Evolutionary conservation across 2,888 invertebrate species (phyloP), one percentile per base, ranked within the genome.

Genomic region (Noctua janthe): DNA sequence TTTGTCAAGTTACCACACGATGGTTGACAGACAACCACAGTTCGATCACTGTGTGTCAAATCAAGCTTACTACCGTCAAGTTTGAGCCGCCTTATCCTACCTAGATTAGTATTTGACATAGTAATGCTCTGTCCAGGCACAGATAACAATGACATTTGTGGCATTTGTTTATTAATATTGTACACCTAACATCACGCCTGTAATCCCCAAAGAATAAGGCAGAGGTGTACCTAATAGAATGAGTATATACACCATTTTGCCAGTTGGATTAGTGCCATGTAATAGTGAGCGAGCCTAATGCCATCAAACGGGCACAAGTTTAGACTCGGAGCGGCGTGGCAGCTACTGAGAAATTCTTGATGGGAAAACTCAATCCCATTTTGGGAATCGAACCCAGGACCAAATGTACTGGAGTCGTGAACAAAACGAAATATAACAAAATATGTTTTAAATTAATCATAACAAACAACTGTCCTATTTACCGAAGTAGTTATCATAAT

Each of bases 71-170:
- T 35, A 17, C 13, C 47, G 35, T 47, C 78, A 67, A n/a, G 54
- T 15, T 78, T 6, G 43, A 43, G 8, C 51, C 29, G 15, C 43
- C n/a, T 59, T 23, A 39, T 62, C 17, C 7, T 51, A 64, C 23
- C 23, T n/a, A 23, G 43, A 66, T 67, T 29, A 76, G 62, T n/a
- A 20, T 76, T 39, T 75, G 76, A 49, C 15, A 5, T 51, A 51
- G 20, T n/a, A 51, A 59, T 51, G 39, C 6, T 74, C 35, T 54
- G 43, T 10, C 10, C 11, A 15, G 51, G 13, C 59, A 75, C 54
- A 71, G 10, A 54, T 71, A 15, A 49, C 11, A 51, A 73, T 51
- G 35, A 35, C 35, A 59, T 74, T 59, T n/a, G 56, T n/a, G n/a
- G 3, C 10, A 62, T 29, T 62, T 64, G 35, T 35, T 35, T 64